Percentiles rank a stretch among this genome's conserved stretches.
Evolutionary conservation across 53 echinoderm and acorn worm genomes (phyloP).

Genomic region (Holothuria scabra): DNA sequence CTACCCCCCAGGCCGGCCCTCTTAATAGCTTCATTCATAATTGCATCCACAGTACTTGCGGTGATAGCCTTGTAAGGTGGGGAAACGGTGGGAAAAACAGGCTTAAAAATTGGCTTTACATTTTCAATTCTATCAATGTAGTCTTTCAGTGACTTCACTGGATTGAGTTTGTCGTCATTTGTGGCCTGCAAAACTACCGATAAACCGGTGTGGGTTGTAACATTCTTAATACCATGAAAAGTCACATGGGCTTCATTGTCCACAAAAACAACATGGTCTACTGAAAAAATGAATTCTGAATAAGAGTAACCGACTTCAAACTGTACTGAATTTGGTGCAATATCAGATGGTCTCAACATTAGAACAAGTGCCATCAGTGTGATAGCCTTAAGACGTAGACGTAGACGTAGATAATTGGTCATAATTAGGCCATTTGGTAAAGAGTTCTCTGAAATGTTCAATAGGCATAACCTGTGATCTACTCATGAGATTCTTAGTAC

Average conservation of each 20-base stretch:
- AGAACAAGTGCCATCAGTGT: too few relatives aligned
- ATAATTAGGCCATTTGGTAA: too few relatives aligned
- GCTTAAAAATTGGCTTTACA: background rate
- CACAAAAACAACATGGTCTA: too few relatives aligned
- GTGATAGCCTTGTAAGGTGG: conserved; percentile 13
- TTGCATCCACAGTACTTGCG: background rate
- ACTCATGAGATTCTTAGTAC: too few relatives aligned
- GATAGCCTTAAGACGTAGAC: background rate
- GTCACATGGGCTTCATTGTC: too few relatives aligned
- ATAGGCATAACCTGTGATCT: background rate
- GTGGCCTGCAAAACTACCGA: background rate
- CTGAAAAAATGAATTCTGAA: too few relatives aligned
- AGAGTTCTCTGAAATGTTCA: background rate
- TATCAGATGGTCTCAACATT: conserved; percentile 15
- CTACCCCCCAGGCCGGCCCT: background rate
- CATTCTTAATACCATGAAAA: too few relatives aligned
- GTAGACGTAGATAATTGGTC: background rate
- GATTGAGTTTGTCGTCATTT: too few relatives aligned
- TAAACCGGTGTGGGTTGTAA: background rate
- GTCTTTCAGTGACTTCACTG: conserved; percentile 25
- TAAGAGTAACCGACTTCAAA: background rate
- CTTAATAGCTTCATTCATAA: background rate
- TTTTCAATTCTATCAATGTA: conserved; percentile 13
- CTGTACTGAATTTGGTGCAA: conserved; percentile 27
- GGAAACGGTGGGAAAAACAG: conserved; percentile 20